phyloP scores from a whole-genome alignment of 2,797 vertebrate genomes.

The Malacoctenus gilli region DNA sequence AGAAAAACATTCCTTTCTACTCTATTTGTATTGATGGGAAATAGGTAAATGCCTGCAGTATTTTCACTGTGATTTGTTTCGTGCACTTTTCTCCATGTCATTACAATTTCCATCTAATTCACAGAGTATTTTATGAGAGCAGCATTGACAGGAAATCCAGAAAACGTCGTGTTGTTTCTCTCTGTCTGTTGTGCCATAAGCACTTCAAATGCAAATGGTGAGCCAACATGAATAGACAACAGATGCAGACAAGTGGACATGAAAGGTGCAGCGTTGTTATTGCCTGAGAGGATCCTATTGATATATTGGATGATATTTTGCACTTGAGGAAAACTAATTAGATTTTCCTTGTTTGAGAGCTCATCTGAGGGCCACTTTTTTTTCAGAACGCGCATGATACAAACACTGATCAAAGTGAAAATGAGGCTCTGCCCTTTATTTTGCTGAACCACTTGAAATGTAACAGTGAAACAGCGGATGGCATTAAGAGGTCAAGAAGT shows the following conservation, averaged over 20 bases:
- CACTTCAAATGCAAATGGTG: constrained; percentile 47
- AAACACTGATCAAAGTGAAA: constrained; percentile 47
- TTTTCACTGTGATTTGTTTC: not conserved
- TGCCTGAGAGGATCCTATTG: constrained; percentile 60
- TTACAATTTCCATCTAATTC: too few relatives aligned
- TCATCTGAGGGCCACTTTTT: constrained; percentile 39
- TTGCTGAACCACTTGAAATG: constrained; percentile 32
- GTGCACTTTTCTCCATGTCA: not conserved
- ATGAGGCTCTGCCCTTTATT: constrained; percentile 25
- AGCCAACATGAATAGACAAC: constrained; percentile 42
- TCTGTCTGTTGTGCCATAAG: constrained; percentile 22
- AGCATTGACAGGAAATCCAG: constrained; percentile 21
- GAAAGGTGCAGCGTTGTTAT: constrained; percentile 58
- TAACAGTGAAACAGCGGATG: constrained; percentile 17
- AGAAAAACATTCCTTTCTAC: constrained; percentile 11
- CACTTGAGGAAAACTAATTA: constrained; percentile 51
- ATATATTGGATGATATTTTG: constrained; percentile 51
- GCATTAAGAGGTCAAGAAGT: constrained; percentile 42
- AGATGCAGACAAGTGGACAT: constrained; percentile 53
- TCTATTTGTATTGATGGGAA: not conserved
- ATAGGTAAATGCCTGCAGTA: not conserved
- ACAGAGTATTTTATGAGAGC: too few relatives aligned
- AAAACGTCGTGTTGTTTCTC: constrained; percentile 27
- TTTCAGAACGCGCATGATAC: constrained; percentile 44
- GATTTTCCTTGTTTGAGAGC: constrained; percentile 38